phyloP scores from a whole-genome alignment of 2,113 vertebrate species.

The Heterotilapia buettikoferi region DNA sequence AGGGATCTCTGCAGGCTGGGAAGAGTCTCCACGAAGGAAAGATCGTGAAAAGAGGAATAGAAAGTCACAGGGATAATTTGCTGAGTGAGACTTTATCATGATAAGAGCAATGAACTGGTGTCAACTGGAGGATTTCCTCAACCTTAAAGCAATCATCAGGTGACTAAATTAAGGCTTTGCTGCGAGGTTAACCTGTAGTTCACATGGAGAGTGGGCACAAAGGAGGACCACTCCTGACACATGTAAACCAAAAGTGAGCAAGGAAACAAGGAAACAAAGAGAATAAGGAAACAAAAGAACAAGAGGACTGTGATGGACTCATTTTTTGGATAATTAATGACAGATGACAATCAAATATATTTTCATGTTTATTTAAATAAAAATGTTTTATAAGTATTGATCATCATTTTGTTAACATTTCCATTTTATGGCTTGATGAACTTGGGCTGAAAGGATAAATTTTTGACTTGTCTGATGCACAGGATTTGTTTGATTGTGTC shows the following conservation, averaged over 20 bases:
- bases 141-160: background rate
- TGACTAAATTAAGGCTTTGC: no score
- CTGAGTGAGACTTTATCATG: background rate
- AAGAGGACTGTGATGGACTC: background rate
- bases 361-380: background rate
- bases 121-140: background rate
- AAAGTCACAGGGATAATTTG: background rate
- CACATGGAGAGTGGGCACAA: background rate
- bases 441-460: background rate
- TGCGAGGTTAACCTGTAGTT: background rate
- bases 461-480: background rate
- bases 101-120: background rate
- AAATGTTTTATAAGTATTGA: background rate
- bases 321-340: background rate
- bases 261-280: background rate
- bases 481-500: background rate
- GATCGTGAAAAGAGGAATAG: background rate
- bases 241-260: background rate
- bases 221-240: background rate
- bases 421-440: background rate
- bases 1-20: rapidly evolving
- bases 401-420: background rate
- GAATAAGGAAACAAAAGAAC: background rate
- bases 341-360: background rate
- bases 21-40: background rate